These are phyloP conservation scores for Drosophila percnosoma DNA, from an alignment of 2,888 invertebrate species.

Conservation along the genomic window DNA sequence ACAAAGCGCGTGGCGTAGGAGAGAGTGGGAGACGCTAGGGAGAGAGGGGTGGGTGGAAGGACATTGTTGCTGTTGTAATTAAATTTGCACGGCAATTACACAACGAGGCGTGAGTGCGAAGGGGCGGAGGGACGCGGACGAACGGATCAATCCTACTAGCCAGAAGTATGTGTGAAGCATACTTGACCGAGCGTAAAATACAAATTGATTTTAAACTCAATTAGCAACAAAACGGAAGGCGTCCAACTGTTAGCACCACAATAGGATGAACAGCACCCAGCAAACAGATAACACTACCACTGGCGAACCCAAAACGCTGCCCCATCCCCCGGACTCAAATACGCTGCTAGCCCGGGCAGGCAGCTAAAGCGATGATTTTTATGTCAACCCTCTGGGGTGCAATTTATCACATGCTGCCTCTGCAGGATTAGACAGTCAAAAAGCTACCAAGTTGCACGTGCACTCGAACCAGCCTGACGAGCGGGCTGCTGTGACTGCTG, in stretches of 20 bases:
- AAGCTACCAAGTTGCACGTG: conserved; percentile 74
- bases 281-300: conserved; percentile 37
- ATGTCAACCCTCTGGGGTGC: conserved; percentile 83
- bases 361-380: conserved; percentile 71
- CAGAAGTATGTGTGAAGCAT: not conserved
- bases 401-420: conserved; percentile 83
- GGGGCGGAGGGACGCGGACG: too few species aligned
- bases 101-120: conserved; percentile 41
- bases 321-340: not conserved
- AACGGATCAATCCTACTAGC: conserved; percentile 23
- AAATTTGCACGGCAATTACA: conserved; percentile 85
- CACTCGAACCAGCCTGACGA: conserved; percentile 24
- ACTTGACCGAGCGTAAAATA: conserved; percentile 60
- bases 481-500: not conserved
- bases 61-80: conserved; percentile 78
- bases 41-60: not conserved
- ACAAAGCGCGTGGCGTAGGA: not conserved
- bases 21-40: not conserved
- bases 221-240: conserved; percentile 76
- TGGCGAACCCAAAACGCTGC: not conserved
- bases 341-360: not conserved
- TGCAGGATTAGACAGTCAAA: conserved; percentile 83
- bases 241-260: conserved; percentile 49
- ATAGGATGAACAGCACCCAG: conserved; percentile 35
- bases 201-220: conserved; percentile 85